These are phyloP conservation scores for Spodoptera litura DNA, from an alignment of 1,140 invertebrate genomes.

Conservation along the genomic window DNA sequence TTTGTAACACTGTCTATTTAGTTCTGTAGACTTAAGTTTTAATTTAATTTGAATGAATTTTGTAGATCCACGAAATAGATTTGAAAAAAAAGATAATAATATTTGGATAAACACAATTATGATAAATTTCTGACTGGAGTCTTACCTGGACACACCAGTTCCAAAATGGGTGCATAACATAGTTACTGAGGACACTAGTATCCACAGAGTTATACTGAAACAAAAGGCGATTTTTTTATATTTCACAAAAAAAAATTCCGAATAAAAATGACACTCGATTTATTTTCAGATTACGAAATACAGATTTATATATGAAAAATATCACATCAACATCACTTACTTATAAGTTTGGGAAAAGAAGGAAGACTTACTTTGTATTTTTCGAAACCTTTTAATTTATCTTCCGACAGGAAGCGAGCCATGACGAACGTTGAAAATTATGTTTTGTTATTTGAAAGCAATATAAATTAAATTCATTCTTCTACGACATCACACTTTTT, in stretches of 20 bases:
- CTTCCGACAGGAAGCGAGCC: slow-evolving; percentile 78
- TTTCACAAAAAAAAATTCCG: too few species aligned
- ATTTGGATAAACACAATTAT: neutral
- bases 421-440: slow-evolving; percentile 55
- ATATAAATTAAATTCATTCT: slow-evolving; percentile 43
- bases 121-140: slow-evolving; percentile 39
- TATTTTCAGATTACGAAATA: too few species aligned
- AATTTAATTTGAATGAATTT: too few species aligned
- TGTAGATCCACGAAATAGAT: too few species aligned
- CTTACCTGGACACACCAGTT: slow-evolving; percentile 96
- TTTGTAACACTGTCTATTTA: too few species aligned
- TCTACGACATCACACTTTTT: slow-evolving; percentile 21
- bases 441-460: slow-evolving; percentile 35
- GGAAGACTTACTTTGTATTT: slow-evolving; percentile 81
- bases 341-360: neutral
- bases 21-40: too few species aligned
- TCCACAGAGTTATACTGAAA: slow-evolving; percentile 97
- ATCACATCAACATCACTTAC: too few species aligned
- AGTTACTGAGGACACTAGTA: slow-evolving; percentile 96
- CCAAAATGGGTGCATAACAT: slow-evolving; percentile 99
- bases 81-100: neutral
- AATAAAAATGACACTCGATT: too few species aligned
- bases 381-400: slow-evolving; percentile 83
- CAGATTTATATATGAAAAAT: too few species aligned
- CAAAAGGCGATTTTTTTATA: slow-evolving; percentile 51